Base-by-base conservation (phyloP, 1,140 invertebrate genomes). In the Bombus fervidus region DNA sequence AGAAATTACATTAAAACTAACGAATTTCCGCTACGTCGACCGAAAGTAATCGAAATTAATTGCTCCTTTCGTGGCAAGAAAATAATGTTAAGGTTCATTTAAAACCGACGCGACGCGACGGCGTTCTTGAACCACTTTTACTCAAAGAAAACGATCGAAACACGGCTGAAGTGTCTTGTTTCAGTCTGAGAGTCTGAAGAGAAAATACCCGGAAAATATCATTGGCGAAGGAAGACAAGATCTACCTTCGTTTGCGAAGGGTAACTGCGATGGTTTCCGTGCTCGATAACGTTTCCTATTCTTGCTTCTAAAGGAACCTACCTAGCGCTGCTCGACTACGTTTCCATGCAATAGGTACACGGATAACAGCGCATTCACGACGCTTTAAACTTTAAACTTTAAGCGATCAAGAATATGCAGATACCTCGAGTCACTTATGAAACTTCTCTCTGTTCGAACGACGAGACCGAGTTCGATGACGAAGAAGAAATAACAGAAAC, bases 261-360 rank as follows among this genome's bases (percentile, higher is more conserved):
- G 82, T 83, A 87, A 91, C 78, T 87, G 77, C n/a, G 73, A 66
- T 76, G 41, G 87, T 89, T 86, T 87, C 82, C 75, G 76, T 80
- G 83, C 69, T 62, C 81, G 85, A 92, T 90, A 87, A 90, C 84
- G 84, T 87, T 91, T 80, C 74, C 84, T 84, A 85, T 66, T 86
- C 71, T 82, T 75, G 28, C 15, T 77, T 43, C 31, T 47, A 18
- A 57, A 69, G 59, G 53, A 75, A 73, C 43, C 28, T 47, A 31
- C 69, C 41, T 53, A 53, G 18, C 73, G 9, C 0, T 59, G 9
- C 5, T 15, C 31, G 8, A 37, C 77, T 28, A 34, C 53, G 31
- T 22, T 59, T 64, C 73, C 87, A 22, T 43, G 12, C 79, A 57
- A 57, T n/a, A 15, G 8, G 13, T 15, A 71, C 13, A 31, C 13